These are phyloP conservation scores for Premnoplex brunnescens DNA, from an alignment of 2,797 vertebrate genomes.

Conservation along the genomic window DNA sequence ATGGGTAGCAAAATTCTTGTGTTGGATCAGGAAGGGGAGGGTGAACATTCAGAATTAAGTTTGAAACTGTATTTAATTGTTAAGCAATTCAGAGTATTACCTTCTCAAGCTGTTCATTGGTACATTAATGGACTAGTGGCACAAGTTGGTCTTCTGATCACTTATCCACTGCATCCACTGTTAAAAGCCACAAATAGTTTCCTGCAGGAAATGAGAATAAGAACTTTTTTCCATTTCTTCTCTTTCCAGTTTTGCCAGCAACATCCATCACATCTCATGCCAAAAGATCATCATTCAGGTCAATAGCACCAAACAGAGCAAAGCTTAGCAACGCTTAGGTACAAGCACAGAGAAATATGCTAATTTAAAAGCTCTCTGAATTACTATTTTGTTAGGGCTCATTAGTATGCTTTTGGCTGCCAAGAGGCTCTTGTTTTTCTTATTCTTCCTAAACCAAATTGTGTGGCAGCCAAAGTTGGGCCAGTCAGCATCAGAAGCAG, in stretches of 20 bases:
- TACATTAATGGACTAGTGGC: background rate
- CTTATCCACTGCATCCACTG: background rate
- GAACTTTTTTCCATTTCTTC: background rate
- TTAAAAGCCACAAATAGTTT: background rate
- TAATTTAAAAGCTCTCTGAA: conserved; percentile 59
- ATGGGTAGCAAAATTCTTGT: background rate
- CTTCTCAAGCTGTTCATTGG: background rate
- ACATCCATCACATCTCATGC: conserved; percentile 2
- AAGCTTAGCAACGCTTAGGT: conserved; percentile 48
- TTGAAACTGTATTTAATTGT: background rate
- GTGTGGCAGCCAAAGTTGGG: background rate
- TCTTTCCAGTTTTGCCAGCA: background rate
- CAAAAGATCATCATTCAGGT: conserved; percentile 55
- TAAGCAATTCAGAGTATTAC: background rate
- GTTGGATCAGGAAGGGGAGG: background rate
- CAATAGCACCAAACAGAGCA: conserved; percentile 35
- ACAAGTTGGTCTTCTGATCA: background rate
- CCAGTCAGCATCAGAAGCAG: background rate
- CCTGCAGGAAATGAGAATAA: conserved; percentile 8
- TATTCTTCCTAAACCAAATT: conserved; percentile 1
- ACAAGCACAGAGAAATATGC: conserved; percentile 40
- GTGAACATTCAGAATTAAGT: background rate
- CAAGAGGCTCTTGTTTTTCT: conserved; percentile 4
- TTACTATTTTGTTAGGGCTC: conserved; percentile 51
- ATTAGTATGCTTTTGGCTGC: conserved; percentile 58